phyloP scores from a whole-genome alignment of 2,888 invertebrate species.

The Itoplectis maculator region DNA sequence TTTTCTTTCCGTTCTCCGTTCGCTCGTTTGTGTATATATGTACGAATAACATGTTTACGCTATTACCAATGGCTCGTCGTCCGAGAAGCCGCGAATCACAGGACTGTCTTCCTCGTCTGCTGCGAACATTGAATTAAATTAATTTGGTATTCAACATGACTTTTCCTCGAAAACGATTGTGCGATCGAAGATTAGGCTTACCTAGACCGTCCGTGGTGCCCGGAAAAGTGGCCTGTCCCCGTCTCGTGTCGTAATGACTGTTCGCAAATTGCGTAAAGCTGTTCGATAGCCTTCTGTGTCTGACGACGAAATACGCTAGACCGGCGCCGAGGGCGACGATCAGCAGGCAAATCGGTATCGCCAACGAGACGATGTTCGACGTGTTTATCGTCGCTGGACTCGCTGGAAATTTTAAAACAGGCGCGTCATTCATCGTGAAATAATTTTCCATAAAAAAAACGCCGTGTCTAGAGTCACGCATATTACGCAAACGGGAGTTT shows the following conservation, averaged over 20 bases:
- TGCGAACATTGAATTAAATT: slow-evolving; percentile 71
- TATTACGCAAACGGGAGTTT: too few species aligned
- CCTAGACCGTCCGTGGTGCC: slow-evolving; percentile 89
- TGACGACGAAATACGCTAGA: slow-evolving; percentile 88
- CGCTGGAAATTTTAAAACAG: slow-evolving; percentile 68
- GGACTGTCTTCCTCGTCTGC: slow-evolving; percentile 94
- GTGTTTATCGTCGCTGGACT: slow-evolving; percentile 78
- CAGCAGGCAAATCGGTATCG: slow-evolving; percentile 86
- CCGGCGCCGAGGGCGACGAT: slow-evolving; percentile 86
- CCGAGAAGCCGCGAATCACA: slow-evolving; percentile 95
- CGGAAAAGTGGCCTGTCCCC: slow-evolving; percentile 94
- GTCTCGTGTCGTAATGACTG: slow-evolving; percentile 94
- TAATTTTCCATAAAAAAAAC: not conserved
- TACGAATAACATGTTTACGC: slow-evolving; percentile 86
- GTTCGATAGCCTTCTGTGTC: slow-evolving; percentile 90
- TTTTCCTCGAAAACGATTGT: slow-evolving; percentile 5
- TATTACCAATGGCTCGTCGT: slow-evolving; percentile 97
- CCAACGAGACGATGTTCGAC: slow-evolving; percentile 84
- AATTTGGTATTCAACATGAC: not conserved
- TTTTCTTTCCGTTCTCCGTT: slow-evolving; percentile 29
- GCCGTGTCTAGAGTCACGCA: too few species aligned
- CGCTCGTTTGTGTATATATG: slow-evolving; percentile 48
- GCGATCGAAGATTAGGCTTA: slow-evolving; percentile 79
- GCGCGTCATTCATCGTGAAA: not conserved
- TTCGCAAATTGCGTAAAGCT: slow-evolving; percentile 93